These are phyloP conservation scores for Takifugu flavidus DNA, from an alignment of 2,113 vertebrate genomes.

Conservation along the genomic window DNA sequence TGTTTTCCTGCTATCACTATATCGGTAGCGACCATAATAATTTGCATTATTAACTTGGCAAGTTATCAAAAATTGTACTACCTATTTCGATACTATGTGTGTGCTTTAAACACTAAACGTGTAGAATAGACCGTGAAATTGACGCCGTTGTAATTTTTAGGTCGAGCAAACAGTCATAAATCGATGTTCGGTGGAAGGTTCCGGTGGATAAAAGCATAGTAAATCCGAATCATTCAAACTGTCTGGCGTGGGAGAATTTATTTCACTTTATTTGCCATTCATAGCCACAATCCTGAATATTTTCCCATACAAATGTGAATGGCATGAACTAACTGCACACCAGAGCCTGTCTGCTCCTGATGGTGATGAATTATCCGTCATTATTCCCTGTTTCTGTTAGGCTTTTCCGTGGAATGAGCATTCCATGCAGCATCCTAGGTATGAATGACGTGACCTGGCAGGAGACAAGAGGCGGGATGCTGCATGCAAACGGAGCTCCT, in stretches of 20 bases:
- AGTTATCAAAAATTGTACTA: slow-evolving; percentile 5
- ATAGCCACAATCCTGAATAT: no score
- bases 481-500: slow-evolving; percentile 70
- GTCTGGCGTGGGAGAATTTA: no score
- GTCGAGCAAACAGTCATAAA: no score
- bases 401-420: slow-evolving; percentile 76
- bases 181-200: no score
- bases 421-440: slow-evolving; percentile 80
- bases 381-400: slow-evolving; percentile 28
- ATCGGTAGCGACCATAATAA: slow-evolving; percentile 17
- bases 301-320: no score
- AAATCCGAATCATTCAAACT: no score
- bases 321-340: no score
- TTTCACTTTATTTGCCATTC: no score
- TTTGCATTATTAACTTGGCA: slow-evolving; percentile 5
- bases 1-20: slow-evolving; percentile 13
- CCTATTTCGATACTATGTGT: neutral
- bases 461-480: slow-evolving; percentile 77
- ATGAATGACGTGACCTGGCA: slow-evolving; percentile 83
- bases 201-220: no score
- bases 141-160: no score
- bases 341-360: no score
- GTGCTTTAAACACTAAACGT: neutral
- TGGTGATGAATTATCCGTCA: neutral
- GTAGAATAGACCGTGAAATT: no score